A percentile compares a stretch with the other conserved stretches of the same genome.
Conservation (phyloP, 2,113 vertebrate genomes). For the Neogobius melanostomus region DNA sequence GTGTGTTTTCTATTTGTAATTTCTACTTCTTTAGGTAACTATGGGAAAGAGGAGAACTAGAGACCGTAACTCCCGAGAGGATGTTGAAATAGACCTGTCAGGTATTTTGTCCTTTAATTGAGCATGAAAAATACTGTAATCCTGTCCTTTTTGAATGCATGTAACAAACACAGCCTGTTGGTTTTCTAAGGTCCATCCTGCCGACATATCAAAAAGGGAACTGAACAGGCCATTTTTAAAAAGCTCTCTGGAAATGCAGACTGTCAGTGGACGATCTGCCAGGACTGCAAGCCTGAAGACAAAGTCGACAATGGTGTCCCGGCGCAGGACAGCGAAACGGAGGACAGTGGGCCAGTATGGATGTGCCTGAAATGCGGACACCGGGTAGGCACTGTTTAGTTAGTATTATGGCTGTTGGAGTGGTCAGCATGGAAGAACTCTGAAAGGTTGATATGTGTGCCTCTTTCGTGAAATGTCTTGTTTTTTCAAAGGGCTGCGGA, state of each 20-base stretch:
- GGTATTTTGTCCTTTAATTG: constrained; percentile 51
- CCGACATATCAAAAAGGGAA: constrained; percentile 86
- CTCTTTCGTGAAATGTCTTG: too few species aligned
- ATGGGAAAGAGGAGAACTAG: constrained; percentile 79
- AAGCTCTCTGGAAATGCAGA: constrained; percentile 77
- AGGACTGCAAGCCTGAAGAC: constrained; percentile 80
- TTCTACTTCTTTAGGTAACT: constrained; percentile 16
- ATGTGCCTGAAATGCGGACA: constrained; percentile 95
- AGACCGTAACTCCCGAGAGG: constrained; percentile 57
- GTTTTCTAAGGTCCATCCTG: constrained; percentile 77
- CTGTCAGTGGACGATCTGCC: constrained; percentile 78
- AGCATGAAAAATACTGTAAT: not conserved
- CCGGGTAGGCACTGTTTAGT: constrained; percentile 75
- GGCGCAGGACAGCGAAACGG: constrained; percentile 62
- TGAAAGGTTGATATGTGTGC: too few species aligned
- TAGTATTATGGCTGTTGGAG: not conserved
- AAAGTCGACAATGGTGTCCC: constrained; percentile 58
- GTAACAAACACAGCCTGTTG: not conserved
- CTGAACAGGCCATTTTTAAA: constrained; percentile 85
- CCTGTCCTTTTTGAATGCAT: not conserved
- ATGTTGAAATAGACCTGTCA: constrained; percentile 57
- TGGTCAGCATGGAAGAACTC: too few species aligned
- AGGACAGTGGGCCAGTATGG: constrained; percentile 81
- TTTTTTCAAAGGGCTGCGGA: constrained; percentile 84
- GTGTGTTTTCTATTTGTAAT: not conserved